Conservation (phyloP, 23 tunicate genomes). For the Ciona savignyi region DNA sequence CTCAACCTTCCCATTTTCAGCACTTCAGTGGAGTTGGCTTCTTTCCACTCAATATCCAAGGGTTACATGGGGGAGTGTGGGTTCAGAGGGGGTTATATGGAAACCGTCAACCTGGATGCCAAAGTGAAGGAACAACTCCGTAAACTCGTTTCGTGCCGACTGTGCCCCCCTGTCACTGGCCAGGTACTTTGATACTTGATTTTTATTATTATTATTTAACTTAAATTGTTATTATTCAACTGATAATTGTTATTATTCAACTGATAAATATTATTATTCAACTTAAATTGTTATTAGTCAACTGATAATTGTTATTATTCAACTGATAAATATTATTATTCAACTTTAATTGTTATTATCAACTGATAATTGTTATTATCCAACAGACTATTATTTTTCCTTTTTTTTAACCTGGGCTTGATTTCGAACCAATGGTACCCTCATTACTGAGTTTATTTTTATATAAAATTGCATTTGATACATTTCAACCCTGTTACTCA, state of each 20-base stretch:
- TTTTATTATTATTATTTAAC: not conserved
- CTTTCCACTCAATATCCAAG: constrained; percentile 95
- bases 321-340: no score
- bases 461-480: not conserved
- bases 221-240: not conserved
- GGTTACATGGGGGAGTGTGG: constrained; percentile 99
- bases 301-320: no score
- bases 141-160: constrained; percentile 88
- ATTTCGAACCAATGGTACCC: no score
- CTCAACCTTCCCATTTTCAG: no score
- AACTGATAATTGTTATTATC: no score
- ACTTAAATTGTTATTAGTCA: no score
- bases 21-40: constrained; percentile 69
- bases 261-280: no score
- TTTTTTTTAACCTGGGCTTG: no score
- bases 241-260: no score
- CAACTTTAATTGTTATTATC: no score
- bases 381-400: no score
- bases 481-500: no score
- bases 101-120: constrained; percentile 66
- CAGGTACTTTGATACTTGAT: constrained; percentile 33
- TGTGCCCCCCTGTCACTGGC: constrained; percentile 97
- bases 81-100: constrained; percentile 98
- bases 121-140: constrained; percentile 87
- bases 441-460: not conserved